Conservation (phyloP, 1,140 invertebrate species). For the Bombus pascuorum region DNA sequence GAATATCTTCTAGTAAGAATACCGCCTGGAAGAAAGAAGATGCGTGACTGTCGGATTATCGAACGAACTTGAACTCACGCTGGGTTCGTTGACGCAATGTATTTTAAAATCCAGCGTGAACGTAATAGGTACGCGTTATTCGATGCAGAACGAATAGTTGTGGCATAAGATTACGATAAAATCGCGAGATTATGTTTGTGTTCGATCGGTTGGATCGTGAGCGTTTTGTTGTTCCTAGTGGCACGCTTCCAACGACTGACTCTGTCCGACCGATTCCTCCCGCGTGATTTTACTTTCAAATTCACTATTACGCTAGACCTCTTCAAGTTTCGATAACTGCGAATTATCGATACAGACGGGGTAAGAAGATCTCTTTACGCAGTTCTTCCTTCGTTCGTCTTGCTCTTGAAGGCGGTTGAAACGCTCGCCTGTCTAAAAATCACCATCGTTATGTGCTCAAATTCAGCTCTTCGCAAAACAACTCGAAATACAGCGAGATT, state of each 20-base stretch:
- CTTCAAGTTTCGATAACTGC: conserved; percentile 31
- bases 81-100: not conserved
- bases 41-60: not conserved
- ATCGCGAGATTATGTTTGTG: not conserved
- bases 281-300: conserved; percentile 39
- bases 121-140: not conserved
- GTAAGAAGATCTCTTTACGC: not conserved
- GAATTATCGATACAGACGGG: conserved; percentile 13
- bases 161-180: not conserved
- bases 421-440: not conserved
- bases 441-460: conserved; percentile 16
- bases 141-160: not conserved
- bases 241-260: conserved; percentile 11
- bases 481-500: not conserved
- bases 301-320: conserved; percentile 24
- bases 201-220: not conserved
- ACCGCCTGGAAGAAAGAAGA: not conserved
- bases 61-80: not conserved
- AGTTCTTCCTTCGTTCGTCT: not conserved
- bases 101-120: not conserved
- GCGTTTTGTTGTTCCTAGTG: conserved; percentile 9
- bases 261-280: not conserved
- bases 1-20: not conserved
- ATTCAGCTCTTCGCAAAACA: conserved; percentile 15
- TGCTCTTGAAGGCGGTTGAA: not conserved